phyloP scores from a whole-genome alignment of 2,888 invertebrate genomes.

The Chouioia cunea region DNA sequence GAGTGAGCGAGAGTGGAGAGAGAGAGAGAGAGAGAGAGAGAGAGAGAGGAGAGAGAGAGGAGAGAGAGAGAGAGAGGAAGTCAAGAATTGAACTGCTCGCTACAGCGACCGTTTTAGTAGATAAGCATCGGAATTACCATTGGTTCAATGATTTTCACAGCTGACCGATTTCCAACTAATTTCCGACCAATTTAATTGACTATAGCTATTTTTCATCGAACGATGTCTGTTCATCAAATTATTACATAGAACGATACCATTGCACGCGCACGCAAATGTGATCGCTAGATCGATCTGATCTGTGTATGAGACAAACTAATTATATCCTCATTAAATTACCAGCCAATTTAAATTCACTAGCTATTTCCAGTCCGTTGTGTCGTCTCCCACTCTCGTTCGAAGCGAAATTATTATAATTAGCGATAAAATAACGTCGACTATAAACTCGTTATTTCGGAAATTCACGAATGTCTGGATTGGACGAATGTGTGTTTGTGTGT shows the following conservation, averaged over 20 bases:
- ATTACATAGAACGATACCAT: not conserved
- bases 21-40: too few relatives aligned
- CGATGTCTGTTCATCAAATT: too few relatives aligned
- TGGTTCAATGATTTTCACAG: constrained; percentile 14
- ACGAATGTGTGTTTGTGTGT: not conserved
- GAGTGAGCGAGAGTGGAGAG: too few relatives aligned
- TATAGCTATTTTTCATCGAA: too few relatives aligned
- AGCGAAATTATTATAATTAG: constrained; percentile 27
- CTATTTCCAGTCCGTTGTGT: not conserved
- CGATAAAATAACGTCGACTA: constrained; percentile 24
- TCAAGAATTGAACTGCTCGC: constrained; percentile 16
- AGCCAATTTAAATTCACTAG: constrained; percentile 10
- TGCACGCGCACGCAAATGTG: not conserved
- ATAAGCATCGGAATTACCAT: constrained; percentile 15
- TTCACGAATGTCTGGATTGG: not conserved
- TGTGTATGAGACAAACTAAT: too few relatives aligned
- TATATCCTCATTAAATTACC: not conserved
- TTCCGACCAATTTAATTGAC: too few relatives aligned
- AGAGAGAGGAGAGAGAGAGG: too few relatives aligned
- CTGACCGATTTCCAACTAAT: not conserved
- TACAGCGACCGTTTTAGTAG: constrained; percentile 8
- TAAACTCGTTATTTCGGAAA: constrained; percentile 29
- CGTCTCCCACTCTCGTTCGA: too few relatives aligned
- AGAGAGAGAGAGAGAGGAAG: too few relatives aligned
- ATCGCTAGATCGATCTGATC: too few relatives aligned